Evolutionary conservation across 2,113 vertebrate genomes (phyloP).

Genomic region (Nipponia nippon): DNA sequence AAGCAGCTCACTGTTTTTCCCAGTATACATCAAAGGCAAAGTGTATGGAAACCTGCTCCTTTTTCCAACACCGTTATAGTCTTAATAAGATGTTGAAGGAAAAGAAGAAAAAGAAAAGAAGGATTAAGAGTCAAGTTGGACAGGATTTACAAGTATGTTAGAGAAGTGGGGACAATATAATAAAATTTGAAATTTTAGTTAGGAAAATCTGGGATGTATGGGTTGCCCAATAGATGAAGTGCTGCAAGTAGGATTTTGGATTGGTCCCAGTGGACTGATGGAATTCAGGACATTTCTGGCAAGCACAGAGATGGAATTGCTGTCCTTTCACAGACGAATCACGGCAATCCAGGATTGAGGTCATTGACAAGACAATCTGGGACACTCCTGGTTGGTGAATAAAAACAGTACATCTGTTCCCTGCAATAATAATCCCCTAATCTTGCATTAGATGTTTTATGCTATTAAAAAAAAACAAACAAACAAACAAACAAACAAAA

Average conservation of each 20-base stretch:
- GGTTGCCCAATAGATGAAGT: neutral
- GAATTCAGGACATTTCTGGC: neutral
- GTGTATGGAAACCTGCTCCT: neutral
- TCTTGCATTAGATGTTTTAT: neutral
- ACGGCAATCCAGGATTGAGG: neutral
- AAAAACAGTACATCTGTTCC: conserved; percentile 25
- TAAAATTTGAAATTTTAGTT: neutral
- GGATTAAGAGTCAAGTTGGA: neutral
- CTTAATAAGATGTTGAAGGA: neutral
- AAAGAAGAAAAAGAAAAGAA: neutral
- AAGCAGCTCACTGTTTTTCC: neutral
- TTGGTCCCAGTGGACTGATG: neutral
- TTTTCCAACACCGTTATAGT: neutral
- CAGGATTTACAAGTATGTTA: neutral
- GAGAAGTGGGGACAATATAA: neutral
- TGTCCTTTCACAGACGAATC: neutral
- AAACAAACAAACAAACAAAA: neutral
- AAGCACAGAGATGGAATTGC: fast-evolving
- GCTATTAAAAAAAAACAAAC: neutral
- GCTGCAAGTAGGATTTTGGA: neutral
- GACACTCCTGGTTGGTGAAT: neutral
- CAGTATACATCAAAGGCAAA: neutral
- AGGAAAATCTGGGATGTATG: neutral
- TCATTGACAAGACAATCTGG: neutral
- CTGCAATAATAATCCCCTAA: neutral